Evolutionary conservation across 2,888 invertebrate genomes (phyloP).

Genomic region (Drosophila picticornis): DNA sequence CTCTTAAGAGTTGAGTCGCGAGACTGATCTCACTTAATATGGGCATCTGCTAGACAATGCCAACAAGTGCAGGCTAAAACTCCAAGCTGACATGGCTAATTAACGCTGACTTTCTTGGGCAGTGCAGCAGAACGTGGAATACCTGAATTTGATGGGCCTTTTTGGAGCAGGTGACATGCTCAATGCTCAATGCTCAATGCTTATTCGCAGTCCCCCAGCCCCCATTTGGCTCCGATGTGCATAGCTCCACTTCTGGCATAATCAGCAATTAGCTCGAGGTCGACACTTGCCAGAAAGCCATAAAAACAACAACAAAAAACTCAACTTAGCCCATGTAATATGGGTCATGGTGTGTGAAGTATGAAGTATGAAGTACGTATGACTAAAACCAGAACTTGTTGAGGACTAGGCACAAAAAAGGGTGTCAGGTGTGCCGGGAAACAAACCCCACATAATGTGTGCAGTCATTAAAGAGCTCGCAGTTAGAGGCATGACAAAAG

Average conservation of each 20-base stretch:
- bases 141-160: slow-evolving; percentile 16
- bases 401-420: slow-evolving; percentile 9
- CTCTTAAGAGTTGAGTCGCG: background rate
- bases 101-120: slow-evolving; percentile 56
- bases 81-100: slow-evolving; percentile 21
- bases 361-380: slow-evolving; percentile 16
- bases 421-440: background rate
- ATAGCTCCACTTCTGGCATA: slow-evolving; percentile 21
- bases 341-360: slow-evolving; percentile 54
- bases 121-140: slow-evolving; percentile 70
- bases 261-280: slow-evolving; percentile 43
- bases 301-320: slow-evolving; percentile 14
- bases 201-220: background rate
- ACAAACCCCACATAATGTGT: slow-evolving; percentile 35
- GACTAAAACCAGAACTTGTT: slow-evolving; percentile 72
- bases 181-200: slow-evolving; percentile 32
- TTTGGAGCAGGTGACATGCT: slow-evolving; percentile 61
- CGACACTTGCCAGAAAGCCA: slow-evolving; percentile 44
- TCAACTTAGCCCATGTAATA: slow-evolving; percentile 51
- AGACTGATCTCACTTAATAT: slow-evolving; percentile 16
- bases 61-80: background rate
- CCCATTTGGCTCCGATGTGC: slow-evolving; percentile 28
- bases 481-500: slow-evolving; percentile 19
- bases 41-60: slow-evolving; percentile 4
- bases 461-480: slow-evolving; percentile 58